Base-by-base conservation (phyloP, 2,888 invertebrate genomes). In the Drosophila demipolita region DNA sequence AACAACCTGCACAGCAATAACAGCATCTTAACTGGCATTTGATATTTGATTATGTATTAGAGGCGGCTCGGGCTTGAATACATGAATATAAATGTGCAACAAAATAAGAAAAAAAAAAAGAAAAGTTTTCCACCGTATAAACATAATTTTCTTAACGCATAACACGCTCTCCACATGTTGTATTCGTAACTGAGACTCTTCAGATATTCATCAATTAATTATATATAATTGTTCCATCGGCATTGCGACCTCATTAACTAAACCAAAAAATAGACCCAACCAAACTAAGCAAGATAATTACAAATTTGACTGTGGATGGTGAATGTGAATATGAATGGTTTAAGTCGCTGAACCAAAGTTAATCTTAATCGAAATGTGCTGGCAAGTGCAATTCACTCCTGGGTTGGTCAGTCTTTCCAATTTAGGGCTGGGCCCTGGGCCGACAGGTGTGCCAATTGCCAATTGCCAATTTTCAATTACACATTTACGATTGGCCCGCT, bases 1-100 rank as follows among this genome's bases (percentile, higher is more conserved):
- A 40, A 23, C 33, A 67, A 48, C 20, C 35, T 17, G 45, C 17
- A 38, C 52, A 45, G 20, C 49, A 53, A 32, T 20, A 49, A 36
- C 38, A 71, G 72, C 53, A 53, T 49, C 54, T 73, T 59, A 45
- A 53, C 36, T 64, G 38, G 26, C 53, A 48, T 72, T 60, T 73
- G 55, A 45, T 73, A 73, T 72, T 73, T 73, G 59, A 73, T 73
- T 73, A 73, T 33, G 32, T 36, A 63, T 72, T 49, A 32, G 20
- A 63, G 42, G 15, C 45, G 15, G 15, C 23, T 26, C 33, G 29
- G 58, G 8, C 58, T 32, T 65, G 70, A 57, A 69, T 54, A 48
- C 45, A 53, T 50, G 49, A 62, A 53, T 66, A 52, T 42, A 11
- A 65, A 42, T 49, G n/a, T 11, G n/a, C 1, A 20, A n/a, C 3